Evolutionary conservation across 2,113 vertebrate genomes (phyloP), one percentile per base, ranked within the genome.

Genomic region (Geothlypis trichas): DNA sequence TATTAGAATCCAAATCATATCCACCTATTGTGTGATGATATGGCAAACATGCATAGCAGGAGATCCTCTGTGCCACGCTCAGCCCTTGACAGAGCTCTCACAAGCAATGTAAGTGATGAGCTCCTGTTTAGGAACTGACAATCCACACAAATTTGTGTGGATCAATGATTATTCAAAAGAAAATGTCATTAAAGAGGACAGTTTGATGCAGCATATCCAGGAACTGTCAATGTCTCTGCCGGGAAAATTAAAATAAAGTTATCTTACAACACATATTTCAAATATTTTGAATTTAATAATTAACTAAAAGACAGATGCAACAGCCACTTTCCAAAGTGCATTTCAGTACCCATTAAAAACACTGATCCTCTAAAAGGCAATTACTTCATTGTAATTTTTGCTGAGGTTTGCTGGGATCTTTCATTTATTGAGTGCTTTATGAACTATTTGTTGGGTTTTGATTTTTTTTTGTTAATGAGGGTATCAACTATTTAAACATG

Each of bases 101-200:
- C 46, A 65, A 67, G 77, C 62, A 66, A n/a, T 7, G 62, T 37
- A 69, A 94, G 71, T 30, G 73, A 96, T 83, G 85, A 92, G 62
- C 51, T 80, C 41, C 88, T 87, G 6, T 58, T 92, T 69, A 77
- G 83, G 75, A 84, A 44, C 62, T 84, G 92, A 77, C 88, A 54
- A 54, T 54, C 52, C 52, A 30, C 52, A 54, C 52, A 96, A 72
- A 83, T 77, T 71, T 23, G 10, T n/a, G 84, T 67, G 80, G 74
- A 92, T 92, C 93, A 92, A 93, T 92, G 90, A 87, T 84, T 88
- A 96, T 79, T 93, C 91, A 80, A 93, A 93, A 91, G 91, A 79
- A 95, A 95, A 90, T 65, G 87, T 80, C 89, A 92, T 93, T 91
- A 81, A 76, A 82, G 67, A 74, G 83, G 77, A 75, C 63, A 88